Evolutionary conservation across 2,113 vertebrate species (phyloP).

Genomic region (Corythornis cristatus): DNA sequence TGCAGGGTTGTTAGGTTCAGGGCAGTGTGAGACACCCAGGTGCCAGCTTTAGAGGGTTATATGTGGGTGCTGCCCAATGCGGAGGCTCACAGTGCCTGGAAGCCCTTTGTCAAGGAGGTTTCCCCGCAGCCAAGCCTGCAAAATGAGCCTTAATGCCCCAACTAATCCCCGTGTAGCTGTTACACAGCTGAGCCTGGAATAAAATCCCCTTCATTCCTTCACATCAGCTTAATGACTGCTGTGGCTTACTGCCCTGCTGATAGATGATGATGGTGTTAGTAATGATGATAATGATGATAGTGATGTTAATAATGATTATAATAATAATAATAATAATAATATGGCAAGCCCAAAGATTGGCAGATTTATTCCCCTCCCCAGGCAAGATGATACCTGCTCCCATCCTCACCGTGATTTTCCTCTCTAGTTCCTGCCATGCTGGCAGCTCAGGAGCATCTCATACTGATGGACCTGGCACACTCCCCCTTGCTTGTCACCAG

Average conservation of each 20-base stretch:
- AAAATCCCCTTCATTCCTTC: neutral
- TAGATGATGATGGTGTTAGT: neutral
- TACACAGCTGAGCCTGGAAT: neutral
- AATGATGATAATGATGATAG: neutral
- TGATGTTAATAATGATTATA: neutral
- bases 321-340: too few species aligned
- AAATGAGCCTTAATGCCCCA: neutral
- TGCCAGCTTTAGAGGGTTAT: neutral
- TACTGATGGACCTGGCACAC: neutral
- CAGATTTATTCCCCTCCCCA: neutral
- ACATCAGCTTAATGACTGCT: neutral
- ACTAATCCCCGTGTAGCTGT: accelerated
- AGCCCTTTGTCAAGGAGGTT: neutral
- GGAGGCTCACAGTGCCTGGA: neutral
- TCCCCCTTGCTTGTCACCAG: neutral
- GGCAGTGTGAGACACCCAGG: neutral
- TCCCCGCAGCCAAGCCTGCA: neutral
- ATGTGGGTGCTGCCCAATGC: neutral
- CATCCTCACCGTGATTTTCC: neutral
- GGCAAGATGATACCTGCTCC: neutral
- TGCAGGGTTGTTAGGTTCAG: accelerated
- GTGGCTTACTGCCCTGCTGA: neutral
- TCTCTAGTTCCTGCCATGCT: neutral
- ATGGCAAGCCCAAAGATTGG: neutral
- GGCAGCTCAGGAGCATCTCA: neutral